Conservation (phyloP, 2,113 vertebrate species). For the Proteles cristata region DNA sequence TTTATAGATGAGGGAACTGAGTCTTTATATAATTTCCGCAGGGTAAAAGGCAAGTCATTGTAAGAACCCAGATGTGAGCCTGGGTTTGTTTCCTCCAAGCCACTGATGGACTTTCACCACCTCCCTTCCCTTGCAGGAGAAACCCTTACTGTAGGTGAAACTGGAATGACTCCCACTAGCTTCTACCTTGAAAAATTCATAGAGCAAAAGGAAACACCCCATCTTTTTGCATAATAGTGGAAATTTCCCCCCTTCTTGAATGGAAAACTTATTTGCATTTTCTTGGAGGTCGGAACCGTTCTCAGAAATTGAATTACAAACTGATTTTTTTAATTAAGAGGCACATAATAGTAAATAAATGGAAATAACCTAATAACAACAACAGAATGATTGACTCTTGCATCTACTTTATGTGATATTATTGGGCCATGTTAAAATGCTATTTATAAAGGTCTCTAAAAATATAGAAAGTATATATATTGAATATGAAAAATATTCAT, state of each 20-base stretch:
- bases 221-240: neutral
- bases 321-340: neutral
- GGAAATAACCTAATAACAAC: neutral
- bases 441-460: constrained; percentile 28
- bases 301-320: neutral
- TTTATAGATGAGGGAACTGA: neutral
- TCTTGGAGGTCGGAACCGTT: neutral
- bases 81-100: neutral
- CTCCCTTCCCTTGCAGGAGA: neutral
- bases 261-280: neutral
- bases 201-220: neutral
- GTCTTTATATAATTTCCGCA: neutral
- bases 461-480: neutral
- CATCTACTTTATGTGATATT: neutral
- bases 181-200: neutral
- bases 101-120: neutral
- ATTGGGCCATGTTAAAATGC: neutral
- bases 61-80: neutral
- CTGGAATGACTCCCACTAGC: neutral
- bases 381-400: neutral
- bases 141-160: neutral
- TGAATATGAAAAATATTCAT: neutral
- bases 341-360: constrained; percentile 5
- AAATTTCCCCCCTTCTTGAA: neutral
- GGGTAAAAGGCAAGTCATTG: neutral